Percentiles rank a stretch among this genome's conserved stretches.
Conservation (phyloP, 2,797 vertebrate species). For the Vespertilio murinus region DNA sequence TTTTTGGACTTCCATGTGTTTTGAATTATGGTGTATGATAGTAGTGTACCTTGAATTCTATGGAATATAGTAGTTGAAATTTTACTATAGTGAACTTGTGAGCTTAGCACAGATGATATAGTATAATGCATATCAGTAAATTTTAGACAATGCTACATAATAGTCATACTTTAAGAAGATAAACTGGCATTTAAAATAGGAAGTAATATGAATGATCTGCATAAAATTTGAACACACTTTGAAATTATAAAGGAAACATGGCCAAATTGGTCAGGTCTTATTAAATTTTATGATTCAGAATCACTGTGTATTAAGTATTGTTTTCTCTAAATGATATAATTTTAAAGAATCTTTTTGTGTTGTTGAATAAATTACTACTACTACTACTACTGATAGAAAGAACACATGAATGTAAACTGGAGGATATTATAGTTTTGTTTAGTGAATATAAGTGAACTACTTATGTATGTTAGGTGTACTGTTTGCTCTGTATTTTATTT, state of each 20-base stretch:
- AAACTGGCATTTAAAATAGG: slow-evolving; percentile 41
- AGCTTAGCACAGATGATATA: slow-evolving; percentile 39
- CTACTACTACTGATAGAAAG: slow-evolving; percentile 42
- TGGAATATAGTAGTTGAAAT: slow-evolving; percentile 74
- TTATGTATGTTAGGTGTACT: slow-evolving; percentile 67
- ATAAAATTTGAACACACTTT: slow-evolving; percentile 59
- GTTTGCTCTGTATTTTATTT: slow-evolving; percentile 73
- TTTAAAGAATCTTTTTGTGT: slow-evolving; percentile 28
- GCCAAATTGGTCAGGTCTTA: slow-evolving; percentile 43
- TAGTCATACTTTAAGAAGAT: slow-evolving; percentile 51
- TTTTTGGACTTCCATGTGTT: slow-evolving; percentile 55
- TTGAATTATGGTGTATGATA: slow-evolving; percentile 57
- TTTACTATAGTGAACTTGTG: slow-evolving; percentile 76
- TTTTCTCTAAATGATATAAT: slow-evolving; percentile 57
- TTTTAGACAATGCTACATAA: slow-evolving; percentile 43
- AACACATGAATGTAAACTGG: slow-evolving; percentile 68
- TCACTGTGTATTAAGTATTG: slow-evolving; percentile 14
- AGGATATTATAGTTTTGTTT: slow-evolving; percentile 65
- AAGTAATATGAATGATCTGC: slow-evolving; percentile 42
- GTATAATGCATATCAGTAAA: slow-evolving; percentile 57
- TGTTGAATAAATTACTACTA: slow-evolving; percentile 54
- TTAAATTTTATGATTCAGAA: slow-evolving; percentile 49
- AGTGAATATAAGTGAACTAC: slow-evolving; percentile 64
- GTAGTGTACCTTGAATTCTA: slow-evolving; percentile 57
- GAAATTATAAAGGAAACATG: slow-evolving; percentile 48